Base-by-base conservation (phyloP, 2,797 vertebrate species). In the Rachycentron canadum region DNA sequence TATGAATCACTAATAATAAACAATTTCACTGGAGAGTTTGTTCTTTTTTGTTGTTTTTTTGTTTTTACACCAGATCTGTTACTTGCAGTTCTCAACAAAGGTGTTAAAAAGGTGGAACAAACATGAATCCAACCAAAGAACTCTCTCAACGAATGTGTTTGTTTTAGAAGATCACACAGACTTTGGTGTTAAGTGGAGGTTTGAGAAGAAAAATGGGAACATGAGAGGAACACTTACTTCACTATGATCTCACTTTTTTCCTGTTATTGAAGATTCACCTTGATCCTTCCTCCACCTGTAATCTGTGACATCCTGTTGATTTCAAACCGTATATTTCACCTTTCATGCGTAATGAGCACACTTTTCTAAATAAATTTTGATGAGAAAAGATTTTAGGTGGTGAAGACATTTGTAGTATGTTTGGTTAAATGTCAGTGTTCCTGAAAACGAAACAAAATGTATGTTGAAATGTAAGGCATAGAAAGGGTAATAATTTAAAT, bases 101-200 rank as follows among this genome's bases (percentile, higher is more conserved):
- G 21, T 12, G 21, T 34, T 25, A 23, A 76, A 62, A 47, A 28
- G 47, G n/a, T 25, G 1, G 26, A 50, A n/a, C 52, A 21, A n/a
- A 23, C 19, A 26, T 16, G 0, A 25, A 76, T 14, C 1, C 3
- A n/a, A 50, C 5, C 2, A 9, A 61, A 40, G 4, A 68, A 36
- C 17, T 16, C 2, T 47, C 40, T 30, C 47, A 57, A 28, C 40
- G 32, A 56, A 66, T 30, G 13, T 83, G 26, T 75, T 52, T 62
- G 26, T 73, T 30, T 38, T 47, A 32, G 59, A 57, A 17, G 45
- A 66, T 74, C 47, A 67, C 47, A 70, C 43, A 4, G 28, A 32
- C 13, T 65, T 71, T 45, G 16, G n/a, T 23, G 14, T 73, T 49
- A 56, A 45, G 4, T 40, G 16, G 45, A 40, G 36, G 34, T 69